Evolutionary conservation across 2,113 vertebrate species (phyloP), one percentile per base, ranked within the genome.

Genomic region (Athene cunicularia): DNA sequence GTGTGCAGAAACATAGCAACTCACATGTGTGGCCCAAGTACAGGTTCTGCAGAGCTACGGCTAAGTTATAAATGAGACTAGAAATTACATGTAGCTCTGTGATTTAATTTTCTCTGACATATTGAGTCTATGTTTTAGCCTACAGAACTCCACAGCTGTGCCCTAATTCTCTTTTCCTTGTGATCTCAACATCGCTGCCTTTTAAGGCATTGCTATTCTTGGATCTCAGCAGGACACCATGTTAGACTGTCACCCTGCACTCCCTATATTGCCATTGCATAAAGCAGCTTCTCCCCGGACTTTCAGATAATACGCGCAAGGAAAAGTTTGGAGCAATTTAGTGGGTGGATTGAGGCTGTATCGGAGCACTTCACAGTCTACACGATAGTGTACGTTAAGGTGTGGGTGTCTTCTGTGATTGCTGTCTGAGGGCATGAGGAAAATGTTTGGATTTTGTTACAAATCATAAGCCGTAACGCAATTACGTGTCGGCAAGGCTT

Each of bases 91-190:
- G 95, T 94, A 95, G 82, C 79, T 74, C 56, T 91, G 94, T 99
- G 99, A 99, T 98, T 98, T 99, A 98, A 99, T 99, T 98, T 98
- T 97, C 93, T 97, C 91, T 98, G 99, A 99, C 98, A 99, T 98
- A 99, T 98, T 99, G 98, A 99, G 98, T 99, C 97, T 99, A 97
- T 98, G 98, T 98, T 98, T 98, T 98, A 98, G 98, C 98, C 98
- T 98, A 97, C 98, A 98, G 99, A 99, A 98, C 92, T 98, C 98
- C 98, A 98, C 98, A 99, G 98, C 98, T 98, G 98, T 99, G 98
- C 98, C 98, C 99, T 99, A 98, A 97, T 99, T 99, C 98, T 98
- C 97, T 86, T 94, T 94, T 97, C 97, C 91, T 97, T 97, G 97
- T 98, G 98, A 99, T 98, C 98, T 98, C 98, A 97, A 98, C 95